Base-by-base conservation (phyloP, 2,797 vertebrate species). In the Mastacembelus armatus region DNA sequence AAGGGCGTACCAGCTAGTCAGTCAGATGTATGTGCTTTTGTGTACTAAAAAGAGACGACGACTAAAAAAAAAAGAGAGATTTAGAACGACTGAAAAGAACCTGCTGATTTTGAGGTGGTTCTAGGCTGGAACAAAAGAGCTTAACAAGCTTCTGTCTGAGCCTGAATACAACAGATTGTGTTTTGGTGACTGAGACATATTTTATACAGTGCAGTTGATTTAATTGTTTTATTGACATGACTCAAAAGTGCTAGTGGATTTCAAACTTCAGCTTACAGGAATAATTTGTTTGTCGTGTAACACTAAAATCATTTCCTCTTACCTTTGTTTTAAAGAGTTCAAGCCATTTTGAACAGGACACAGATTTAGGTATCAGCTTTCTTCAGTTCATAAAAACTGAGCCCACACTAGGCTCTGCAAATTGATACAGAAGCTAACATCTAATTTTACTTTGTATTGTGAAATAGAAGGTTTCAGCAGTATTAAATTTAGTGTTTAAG, bases 351-450 rank as follows among this genome's bases (percentile, higher is more conserved):
- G 22, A 43, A 52, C 26, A 45, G 55, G 27, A 32, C 32, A 58
- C 21, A 16, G 14, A 48, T 71, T 1, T 29, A 29, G 14, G n/a
- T 49, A 29, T 56, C 3, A 16, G 1, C 6, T 65, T 71, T 33
- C 29, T 27, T 47, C 39, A n/a, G n/a, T n/a, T n/a, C n/a, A n/a
- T 49, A 22, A 48, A 16, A 56, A 30, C 26, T 24, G n/a, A 51
- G 62, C n/a, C n/a, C n/a, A 60, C 18, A 39, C 7, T 10, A 52
- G 16, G 32, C 35, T 70, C n/a, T 57, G 51, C 45, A 39, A 43
- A 45, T n/a, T n/a, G n/a, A n/a, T n/a, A n/a, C n/a, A n/a, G n/a
- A n/a, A n/a, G n/a, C n/a, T n/a, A n/a, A n/a, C 38, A 16, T 49
- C 1, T 33, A 5, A 26, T 29, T 54, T 71, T 45, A 49, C 7